These are phyloP conservation scores for Pycnomerus fuliginosus DNA, from an alignment of 2,888 invertebrate species.

Conservation along the genomic window DNA sequence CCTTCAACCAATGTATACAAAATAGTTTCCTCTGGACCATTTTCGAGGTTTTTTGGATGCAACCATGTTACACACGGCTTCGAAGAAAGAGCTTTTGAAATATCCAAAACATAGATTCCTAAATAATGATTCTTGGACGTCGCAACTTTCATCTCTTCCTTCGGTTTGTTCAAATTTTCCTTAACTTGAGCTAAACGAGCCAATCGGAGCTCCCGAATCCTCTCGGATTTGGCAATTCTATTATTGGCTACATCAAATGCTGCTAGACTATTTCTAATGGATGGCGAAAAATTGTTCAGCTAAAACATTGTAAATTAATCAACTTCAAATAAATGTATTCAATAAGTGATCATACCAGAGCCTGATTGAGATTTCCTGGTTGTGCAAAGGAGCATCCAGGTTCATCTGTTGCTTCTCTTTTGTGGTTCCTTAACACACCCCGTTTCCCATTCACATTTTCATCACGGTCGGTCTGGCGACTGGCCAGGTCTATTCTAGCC, in stretches of 20 bases:
- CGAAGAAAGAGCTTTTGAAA: constrained; percentile 67
- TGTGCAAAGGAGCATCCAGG: constrained; percentile 12
- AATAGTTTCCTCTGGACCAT: constrained; percentile 80
- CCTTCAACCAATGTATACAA: constrained; percentile 87
- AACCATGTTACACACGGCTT: constrained; percentile 70
- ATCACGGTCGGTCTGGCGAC: constrained; percentile 60
- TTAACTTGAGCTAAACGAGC: constrained; percentile 34
- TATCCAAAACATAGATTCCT: constrained; percentile 84
- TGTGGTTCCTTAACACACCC: constrained; percentile 55
- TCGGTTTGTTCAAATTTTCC: constrained; percentile 34
- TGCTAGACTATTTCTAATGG: constrained; percentile 56
- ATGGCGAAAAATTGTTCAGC: constrained; percentile 12
- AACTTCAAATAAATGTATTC: too few relatives aligned
- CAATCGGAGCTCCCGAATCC: constrained; percentile 56
- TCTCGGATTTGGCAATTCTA: constrained; percentile 65
- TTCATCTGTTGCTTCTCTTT: constrained; percentile 38
- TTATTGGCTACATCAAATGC: constrained; percentile 61
- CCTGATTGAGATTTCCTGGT: too few relatives aligned
- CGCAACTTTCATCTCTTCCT: too few relatives aligned
- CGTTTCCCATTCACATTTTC: constrained; percentile 73
- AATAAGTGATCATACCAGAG: too few relatives aligned
- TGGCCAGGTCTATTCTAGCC: constrained; percentile 39
- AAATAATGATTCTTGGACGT: constrained; percentile 51
- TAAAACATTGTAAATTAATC: too few relatives aligned
- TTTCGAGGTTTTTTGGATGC: constrained; percentile 60